Evolutionary conservation across 1,140 invertebrate species (phyloP), one percentile per base, ranked within the genome.

Genomic region (Chlorops oryzae): DNA sequence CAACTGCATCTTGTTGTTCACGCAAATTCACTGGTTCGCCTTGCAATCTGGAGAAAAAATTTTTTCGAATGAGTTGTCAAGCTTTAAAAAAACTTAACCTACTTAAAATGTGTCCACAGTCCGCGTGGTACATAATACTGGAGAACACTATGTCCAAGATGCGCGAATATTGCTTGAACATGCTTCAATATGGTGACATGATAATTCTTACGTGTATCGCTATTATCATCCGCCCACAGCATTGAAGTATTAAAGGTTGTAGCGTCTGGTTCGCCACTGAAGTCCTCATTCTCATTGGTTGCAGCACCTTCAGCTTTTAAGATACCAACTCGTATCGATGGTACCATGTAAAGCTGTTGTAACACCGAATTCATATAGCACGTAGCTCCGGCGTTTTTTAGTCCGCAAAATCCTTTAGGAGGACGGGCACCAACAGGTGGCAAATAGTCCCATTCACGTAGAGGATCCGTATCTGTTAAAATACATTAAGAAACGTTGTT

Each of bases 291-390:
- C 0, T 82, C 77, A 66, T 95, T 92, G 40, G 82, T 88, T 1
- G 84, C 86, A n/a, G 91, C 91, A 3, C 92, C 92, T 65, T 59
- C 53, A 79, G 90, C 59, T 75, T 81, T 56, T 84, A 80, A 57
- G 83, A 84, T 61, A 20, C 88, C 88, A 57, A 88, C 80, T 21
- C 92, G 78, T 27, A 98, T 90, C 43, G 87, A 88, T 41, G 89
- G 87, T 43, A 97, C 93, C 89, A 96, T 97, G 65, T 93, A 98
- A 23, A 98, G 75, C 73, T 98, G 94, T 74, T 98, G 95, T 54
- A 98, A 75, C 38, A 98, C 92, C 13, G 93, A 97, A 75, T 99
- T 99, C 96, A 99, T 98, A 73, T 99, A 99, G 73, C 96, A 99
- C 1, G 96, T 99, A 23, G 96, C 95, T 15, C 96, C 96, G 24